Evolutionary conservation across 37 sponge, comb jelly and placozoan genomes (phyloP), one percentile per base, ranked within the genome.

Genomic region (Crambe crambe): DNA sequence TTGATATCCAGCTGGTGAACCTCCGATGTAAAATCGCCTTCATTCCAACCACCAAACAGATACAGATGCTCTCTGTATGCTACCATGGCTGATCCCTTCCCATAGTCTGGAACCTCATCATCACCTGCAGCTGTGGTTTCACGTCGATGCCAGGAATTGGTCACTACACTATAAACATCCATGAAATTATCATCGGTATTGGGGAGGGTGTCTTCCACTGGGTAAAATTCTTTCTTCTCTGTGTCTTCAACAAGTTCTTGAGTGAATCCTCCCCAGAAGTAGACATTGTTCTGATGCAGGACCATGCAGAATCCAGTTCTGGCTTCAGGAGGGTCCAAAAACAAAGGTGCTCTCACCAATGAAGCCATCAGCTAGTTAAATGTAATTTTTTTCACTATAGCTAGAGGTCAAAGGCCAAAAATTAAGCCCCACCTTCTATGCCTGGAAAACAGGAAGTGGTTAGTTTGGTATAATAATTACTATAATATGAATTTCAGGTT

Each of bases 31-130:
- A 44, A 73, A 10, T 44, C 74, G 8, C 57, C 56, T 12, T 73
- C 57, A 51, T 70, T 70, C 29, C 51, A 82, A 8, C 83, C 83
- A 40, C 83, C 83, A 82, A 73, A 82, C 44, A 82, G 35, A 30
- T 73, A 82, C 15, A 82, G 36, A 54, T 42, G 34, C 2, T 44
- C 42, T 2, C 42, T 65, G 3, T 44, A 63, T 17, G 17, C 83
- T 3, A 73, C 51, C 56, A 73, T 73, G 6, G 56, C n/a, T 40
- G 74, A 43, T 5, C 56, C 74, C 38, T 10, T 29, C 23, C 74
- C 74, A 18, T 42, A 21, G 17, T 54, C 56, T 8, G 74, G 74
- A 26, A 73, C 56, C 9, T 73, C 31, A 47, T 47, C 12, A n/a
- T n/a, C n/a, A n/a, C n/a, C n/a, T n/a, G n/a, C n/a, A n/a, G n/a